Evolutionary conservation across 2,888 invertebrate species (phyloP).

Genomic region (Papilio gigon): DNA sequence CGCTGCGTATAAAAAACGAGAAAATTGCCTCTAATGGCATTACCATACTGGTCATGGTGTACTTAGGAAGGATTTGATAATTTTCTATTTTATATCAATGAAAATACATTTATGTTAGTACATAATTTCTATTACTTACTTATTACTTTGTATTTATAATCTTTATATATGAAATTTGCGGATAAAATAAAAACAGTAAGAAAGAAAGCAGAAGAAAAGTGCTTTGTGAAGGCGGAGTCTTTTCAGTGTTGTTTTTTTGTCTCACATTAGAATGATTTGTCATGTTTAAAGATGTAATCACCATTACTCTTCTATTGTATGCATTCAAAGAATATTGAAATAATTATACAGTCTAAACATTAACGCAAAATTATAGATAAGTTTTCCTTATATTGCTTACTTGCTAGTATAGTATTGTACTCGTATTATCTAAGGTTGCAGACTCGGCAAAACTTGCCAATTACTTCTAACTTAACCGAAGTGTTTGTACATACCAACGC

Average conservation of each 20-base stretch:
- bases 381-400: background rate
- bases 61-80: background rate
- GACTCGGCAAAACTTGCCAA: no score
- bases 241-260: no score
- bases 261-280: no score
- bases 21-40: slow-evolving; percentile 15
- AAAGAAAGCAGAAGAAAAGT: background rate
- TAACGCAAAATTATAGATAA: background rate
- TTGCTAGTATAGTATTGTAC: no score
- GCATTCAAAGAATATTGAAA: background rate
- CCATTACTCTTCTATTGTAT: no score
- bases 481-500: no score
- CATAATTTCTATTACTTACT: background rate
- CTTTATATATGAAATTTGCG: background rate
- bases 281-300: no score
- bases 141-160: no score
- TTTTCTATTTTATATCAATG: background rate
- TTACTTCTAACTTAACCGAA: no score
- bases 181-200: background rate
- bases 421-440: no score
- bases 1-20: background rate
- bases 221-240: no score
- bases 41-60: background rate
- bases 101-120: background rate
- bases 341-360: background rate